phyloP scores from a whole-genome alignment of 1,140 invertebrate genomes.

The Harlomillsia oculata region DNA sequence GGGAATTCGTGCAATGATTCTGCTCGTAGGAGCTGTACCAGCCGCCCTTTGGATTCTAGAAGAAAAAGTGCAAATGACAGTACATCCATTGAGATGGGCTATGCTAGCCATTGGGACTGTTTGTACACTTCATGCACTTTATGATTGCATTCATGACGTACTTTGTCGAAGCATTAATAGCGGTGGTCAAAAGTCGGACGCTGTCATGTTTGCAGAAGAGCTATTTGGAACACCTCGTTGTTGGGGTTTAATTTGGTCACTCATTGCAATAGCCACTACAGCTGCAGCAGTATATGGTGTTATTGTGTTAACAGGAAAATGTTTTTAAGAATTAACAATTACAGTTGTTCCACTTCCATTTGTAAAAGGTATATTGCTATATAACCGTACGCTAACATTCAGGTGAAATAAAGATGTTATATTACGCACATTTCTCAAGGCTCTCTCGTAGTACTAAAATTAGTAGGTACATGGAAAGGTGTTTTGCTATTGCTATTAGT shows the following conservation, averaged over 20 bases:
- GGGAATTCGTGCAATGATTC: constrained; percentile 12
- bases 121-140: constrained; percentile 27
- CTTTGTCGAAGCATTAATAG: constrained; percentile 21
- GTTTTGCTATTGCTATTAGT: too few species aligned
- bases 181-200: constrained; percentile 17
- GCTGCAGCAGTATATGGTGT: constrained; percentile 14
- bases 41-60: constrained; percentile 22
- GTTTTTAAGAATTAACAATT: too few species aligned
- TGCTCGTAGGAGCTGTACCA: constrained; percentile 15
- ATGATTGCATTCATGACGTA: constrained; percentile 28
- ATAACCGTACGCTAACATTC: too few species aligned
- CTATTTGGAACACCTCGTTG: constrained; percentile 22
- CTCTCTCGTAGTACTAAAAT: too few species aligned
- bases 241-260: constrained; percentile 25
- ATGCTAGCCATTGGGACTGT: constrained; percentile 25
- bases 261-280: constrained; percentile 11
- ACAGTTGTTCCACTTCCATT: too few species aligned
- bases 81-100: constrained; percentile 18
- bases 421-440: too few species aligned
- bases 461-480: too few species aligned
- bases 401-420: too few species aligned
- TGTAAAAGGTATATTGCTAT: too few species aligned
- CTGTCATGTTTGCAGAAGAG: constrained; percentile 31
- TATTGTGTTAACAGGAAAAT: constrained; percentile 18
- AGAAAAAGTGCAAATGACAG: constrained; percentile 20